A percentile compares a stretch with the other conserved stretches of the same genome.
Conservation (phyloP, 2,888 invertebrate species). For the Agrochola circellaris region DNA sequence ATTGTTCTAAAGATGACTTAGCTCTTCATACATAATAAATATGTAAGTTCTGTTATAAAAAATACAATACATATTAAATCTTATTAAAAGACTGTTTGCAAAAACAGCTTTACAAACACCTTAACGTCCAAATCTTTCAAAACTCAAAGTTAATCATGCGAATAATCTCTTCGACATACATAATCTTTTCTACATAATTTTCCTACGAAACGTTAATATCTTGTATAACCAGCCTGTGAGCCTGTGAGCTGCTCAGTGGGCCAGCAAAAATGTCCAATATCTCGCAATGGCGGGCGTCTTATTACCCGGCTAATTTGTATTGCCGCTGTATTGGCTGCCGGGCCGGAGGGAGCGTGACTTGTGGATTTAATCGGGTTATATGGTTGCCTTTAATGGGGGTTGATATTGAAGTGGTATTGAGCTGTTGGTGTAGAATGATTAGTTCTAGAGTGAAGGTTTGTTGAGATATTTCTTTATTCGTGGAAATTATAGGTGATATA, state of each 20-base stretch:
- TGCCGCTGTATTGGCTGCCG: slow-evolving; percentile 38
- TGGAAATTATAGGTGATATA: neutral
- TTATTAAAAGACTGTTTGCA: neutral
- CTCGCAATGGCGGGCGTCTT: slow-evolving; percentile 57
- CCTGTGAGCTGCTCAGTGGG: slow-evolving; percentile 29
- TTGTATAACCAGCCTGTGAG: slow-evolving; percentile 41
- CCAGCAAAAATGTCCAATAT: slow-evolving; percentile 59
- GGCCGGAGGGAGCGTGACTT: slow-evolving; percentile 49
- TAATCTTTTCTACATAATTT: neutral
- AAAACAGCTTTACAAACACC: neutral
- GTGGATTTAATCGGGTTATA: slow-evolving; percentile 47
- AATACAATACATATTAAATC: neutral
- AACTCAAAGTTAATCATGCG: slow-evolving; percentile 3
- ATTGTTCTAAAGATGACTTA: neutral
- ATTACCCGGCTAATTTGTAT: slow-evolving; percentile 67
- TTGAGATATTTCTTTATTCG: neutral
- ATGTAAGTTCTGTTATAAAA: neutral
- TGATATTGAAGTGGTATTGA: slow-evolving; percentile 45
- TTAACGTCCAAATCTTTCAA: slow-evolving; percentile 1
- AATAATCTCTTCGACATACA: slow-evolving; percentile 18
- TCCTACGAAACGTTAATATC: slow-evolving; percentile 20
- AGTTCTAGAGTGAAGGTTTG: neutral
- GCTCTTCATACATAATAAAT: too few relatives aligned
- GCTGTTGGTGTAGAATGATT: slow-evolving; percentile 32
- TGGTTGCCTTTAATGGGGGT: slow-evolving; percentile 31